Evolutionary conservation across 2,888 invertebrate species (phyloP), one percentile per base, ranked within the genome.

Genomic region (Schizotus pectinicornis): DNA sequence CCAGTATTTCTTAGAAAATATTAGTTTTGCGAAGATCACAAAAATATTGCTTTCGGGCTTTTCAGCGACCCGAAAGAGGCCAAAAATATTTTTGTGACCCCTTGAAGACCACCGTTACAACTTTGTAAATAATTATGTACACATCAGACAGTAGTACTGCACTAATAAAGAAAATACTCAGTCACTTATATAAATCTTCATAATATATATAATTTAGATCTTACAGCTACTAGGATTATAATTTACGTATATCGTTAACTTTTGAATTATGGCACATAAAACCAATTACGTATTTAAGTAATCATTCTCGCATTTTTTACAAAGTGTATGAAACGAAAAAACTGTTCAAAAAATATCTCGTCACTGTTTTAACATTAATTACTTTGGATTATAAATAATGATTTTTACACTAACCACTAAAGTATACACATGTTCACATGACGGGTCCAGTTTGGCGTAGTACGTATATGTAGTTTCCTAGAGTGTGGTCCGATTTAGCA

Each of bases 371-470:
- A 67, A 64, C 64, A 69, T 70, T 65, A 67, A 60, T 69, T 67
- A 75, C 75, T 75, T 77, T 77, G 75, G 75, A 74, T 76, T 73
- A 74, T 72, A 75, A 73, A 73, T 71, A 70, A 68, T 70, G 70
- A 71, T 64, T 71, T 74, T 54, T 64, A 73, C 72, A 74, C 75
- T 78, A 77, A 71, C 66, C 70, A 70, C 75, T 77, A 75, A 68
- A 76, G 76, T 78, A 78, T 78, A 77, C 77, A 78, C 77, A 77
- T 70, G 77, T 72, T 74, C 76, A 77, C 77, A 76, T 74, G 75
- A 72, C 67, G 70, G 63, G 67, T 68, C 66, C 69, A 62, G 59
- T 67, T 73, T 73, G 76, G 75, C 71, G 75, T 70, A 73, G 74
- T 75, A 76, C 73, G 74, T 75, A 75, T 75, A 75, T 74, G 62